Base-by-base conservation (phyloP, 2,797 vertebrate genomes). In the Hemibagrus guttatus region DNA sequence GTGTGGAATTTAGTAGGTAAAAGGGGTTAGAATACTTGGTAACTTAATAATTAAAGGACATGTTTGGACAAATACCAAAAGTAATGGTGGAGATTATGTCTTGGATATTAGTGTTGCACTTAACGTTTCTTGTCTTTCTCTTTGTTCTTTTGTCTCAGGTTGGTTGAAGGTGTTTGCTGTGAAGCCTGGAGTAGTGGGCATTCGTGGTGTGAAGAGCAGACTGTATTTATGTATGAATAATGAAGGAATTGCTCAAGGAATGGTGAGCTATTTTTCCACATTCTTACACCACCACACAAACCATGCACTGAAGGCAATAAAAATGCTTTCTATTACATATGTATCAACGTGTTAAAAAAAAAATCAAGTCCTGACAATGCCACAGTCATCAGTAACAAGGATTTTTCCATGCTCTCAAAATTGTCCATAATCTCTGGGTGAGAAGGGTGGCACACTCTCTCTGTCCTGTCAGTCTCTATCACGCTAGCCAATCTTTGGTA, bases 221-320 rank as follows among this genome's bases (percentile, higher is more conserved):
- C 69, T 94, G 86, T 95, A 93, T 91, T 90, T 96, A 66, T 95
- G 94, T 31, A 94, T 96, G 93, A 92, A 74, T 28, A 78, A 26
- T 46, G 87, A 92, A 0, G 95, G 95, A 58, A 86, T 54, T 46
- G 83, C 91, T 0, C 91, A 90, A 4, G 93, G 91, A 91, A 89
- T 89, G 87, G 95, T 95, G 89, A 39, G 93, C 4, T 54, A 35
- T 21, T 6, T 52, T 64, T 52, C 1, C 6, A 28, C 0, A 61
- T 9, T 46, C 14, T 81, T 61, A 63, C 6, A 1, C 14, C 42
- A 66, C 8, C 0, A 52, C 61, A 81, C 14, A 13, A n/a, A 6
- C 6, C 17, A 3, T 46, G 0, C n/a, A 16, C 13, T n/a, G 58
- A 80, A 59, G 31, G 16, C 54, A 23, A 79, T 23, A 76, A 56